Evolutionary conservation across 2,797 vertebrate genomes (phyloP).

Genomic region (Dipus sagitta): DNA sequence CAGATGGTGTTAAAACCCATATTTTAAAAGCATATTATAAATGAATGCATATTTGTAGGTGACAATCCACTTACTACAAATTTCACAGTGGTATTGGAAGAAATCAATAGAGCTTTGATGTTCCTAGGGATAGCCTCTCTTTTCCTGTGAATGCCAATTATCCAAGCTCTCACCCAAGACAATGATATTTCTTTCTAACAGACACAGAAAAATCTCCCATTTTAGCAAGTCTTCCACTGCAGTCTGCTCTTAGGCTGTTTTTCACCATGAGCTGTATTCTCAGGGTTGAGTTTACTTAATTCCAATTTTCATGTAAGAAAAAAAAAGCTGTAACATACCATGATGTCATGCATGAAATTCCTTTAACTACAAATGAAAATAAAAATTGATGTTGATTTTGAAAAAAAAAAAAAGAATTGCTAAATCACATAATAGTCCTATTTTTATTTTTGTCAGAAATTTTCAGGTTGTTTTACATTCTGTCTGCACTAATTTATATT

Average conservation of each 20-base stretch:
- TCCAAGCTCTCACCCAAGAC: neutral
- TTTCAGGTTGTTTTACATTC: neutral
- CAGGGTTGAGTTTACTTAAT: neutral
- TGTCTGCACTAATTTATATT: neutral
- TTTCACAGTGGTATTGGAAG: constrained; percentile 43
- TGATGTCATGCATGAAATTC: constrained; percentile 47
- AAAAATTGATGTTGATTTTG: constrained; percentile 57
- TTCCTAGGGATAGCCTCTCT: neutral
- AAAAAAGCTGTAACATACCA: neutral
- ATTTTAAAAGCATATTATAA: constrained; percentile 37
- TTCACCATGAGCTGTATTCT: constrained; percentile 35
- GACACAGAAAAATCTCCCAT: neutral
- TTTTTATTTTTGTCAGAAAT: neutral
- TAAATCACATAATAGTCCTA: neutral
- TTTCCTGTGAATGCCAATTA: constrained; percentile 29
- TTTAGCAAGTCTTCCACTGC: neutral
- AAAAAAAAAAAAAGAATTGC: too few species aligned
- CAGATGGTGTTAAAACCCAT: constrained; percentile 67
- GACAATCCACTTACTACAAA: neutral
- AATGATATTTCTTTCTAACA: constrained; percentile 16
- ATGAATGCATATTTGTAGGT: constrained; percentile 33
- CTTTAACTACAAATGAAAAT: constrained; percentile 52
- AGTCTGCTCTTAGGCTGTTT: constrained; percentile 1
- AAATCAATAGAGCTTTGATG: constrained; percentile 22
- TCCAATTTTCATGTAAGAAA: constrained; percentile 27